Conservation (phyloP, 2,113 vertebrate species). For the Micromys minutus region DNA sequence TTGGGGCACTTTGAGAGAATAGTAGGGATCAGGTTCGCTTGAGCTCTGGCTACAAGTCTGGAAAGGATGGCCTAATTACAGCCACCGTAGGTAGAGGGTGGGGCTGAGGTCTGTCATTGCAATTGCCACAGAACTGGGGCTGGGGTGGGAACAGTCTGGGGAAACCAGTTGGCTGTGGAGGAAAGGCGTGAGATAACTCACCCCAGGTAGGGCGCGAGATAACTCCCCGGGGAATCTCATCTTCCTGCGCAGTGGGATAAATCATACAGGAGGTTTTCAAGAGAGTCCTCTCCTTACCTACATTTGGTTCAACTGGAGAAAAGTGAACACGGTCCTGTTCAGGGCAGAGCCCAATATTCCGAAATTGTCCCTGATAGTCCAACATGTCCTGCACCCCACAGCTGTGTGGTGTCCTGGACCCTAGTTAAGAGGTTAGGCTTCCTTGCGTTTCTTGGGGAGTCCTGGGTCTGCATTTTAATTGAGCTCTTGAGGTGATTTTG, state of each 20-base stretch:
- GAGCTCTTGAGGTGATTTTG: neutral
- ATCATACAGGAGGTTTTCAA: neutral
- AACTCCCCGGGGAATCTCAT: neutral
- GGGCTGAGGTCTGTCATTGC: neutral
- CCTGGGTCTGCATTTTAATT: neutral
- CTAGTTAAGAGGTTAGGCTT: neutral
- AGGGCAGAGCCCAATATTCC: neutral
- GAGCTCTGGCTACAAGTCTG: neutral
- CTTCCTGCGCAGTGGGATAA: neutral
- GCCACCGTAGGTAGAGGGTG: neutral
- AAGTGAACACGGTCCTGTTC: neutral
- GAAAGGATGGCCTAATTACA: conserved; percentile 41
- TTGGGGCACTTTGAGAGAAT: neutral
- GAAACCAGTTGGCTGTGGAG: neutral
- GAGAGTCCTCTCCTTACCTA: neutral
- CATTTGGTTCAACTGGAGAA: neutral
- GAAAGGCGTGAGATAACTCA: neutral
- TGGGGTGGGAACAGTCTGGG: neutral
- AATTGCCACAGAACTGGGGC: conserved; percentile 24
- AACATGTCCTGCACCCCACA: neutral
- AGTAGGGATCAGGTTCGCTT: neutral
- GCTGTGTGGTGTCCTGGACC: neutral
- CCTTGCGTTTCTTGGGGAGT: neutral
- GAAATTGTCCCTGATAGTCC: neutral
- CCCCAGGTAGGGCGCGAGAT: neutral